Evolutionary conservation across 37 sponge, comb jelly and placozoan species (phyloP), one percentile per base, ranked within the genome.

Genomic region (Theonella swinhoei): DNA sequence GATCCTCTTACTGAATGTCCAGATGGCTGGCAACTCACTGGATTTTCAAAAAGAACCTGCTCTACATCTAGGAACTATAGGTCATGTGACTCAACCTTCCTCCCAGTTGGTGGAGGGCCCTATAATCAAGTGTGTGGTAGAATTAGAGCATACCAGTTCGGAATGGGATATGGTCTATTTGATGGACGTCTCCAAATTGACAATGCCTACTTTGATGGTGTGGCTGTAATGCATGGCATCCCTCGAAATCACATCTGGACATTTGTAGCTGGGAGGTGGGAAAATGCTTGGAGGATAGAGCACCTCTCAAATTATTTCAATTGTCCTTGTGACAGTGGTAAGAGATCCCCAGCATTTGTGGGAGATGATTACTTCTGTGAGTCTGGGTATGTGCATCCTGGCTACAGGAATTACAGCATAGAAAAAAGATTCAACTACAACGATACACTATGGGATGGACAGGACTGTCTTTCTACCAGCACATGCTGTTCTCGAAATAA

Each of bases 401-500:
- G 38, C 19, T 71, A 36, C 38, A 39, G 38, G 1, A 71, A 71
- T 23, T 33, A 25, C 1, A 25, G 31, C 25, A 25, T 39, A 3
- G 39, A 23, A n/a, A n/a, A 34, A 4, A 37, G 35, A 33, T 36
- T 71, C n/a, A 7, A 47, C 54, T 17, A 17, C 7, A 76, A 76
- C 60, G 77, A 58, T 14, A 58, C 77, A 33, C 71, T 81, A 4
- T 81, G 81, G 81, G 81, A 81, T 54, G 81, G 81, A 3, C 40
- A 47, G 29, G 62, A 54, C 28, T 81, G 81, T 37, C 54, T 47
- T 7, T 47, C 54, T 62, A 76, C 77, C 32, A 76, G 59, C 4
- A 5, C 62, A 29, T 76, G 77, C 23, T 76, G 77, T 23, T 60
- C 36, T 4, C 54, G 28, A 47, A 76, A 76, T 22, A 23, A 20